Evolutionary conservation across 2,888 invertebrate species (phyloP).

Genomic region (Galeruca laticollis): DNA sequence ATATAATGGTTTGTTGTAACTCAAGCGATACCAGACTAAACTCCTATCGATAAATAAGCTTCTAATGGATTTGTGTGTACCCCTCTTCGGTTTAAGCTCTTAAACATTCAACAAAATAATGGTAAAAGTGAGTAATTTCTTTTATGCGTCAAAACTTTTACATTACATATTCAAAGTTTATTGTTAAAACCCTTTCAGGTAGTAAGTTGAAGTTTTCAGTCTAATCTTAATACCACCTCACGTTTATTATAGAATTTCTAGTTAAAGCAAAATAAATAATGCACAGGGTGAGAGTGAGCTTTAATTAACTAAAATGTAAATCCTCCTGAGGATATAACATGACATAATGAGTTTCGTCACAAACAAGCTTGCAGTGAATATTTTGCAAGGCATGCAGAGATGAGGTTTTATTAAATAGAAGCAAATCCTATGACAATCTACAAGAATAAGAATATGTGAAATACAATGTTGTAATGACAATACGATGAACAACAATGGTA

Average conservation of each 20-base stretch:
- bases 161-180: too few relatives aligned
- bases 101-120: too few relatives aligned
- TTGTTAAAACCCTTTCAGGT: too few relatives aligned
- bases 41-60: too few relatives aligned
- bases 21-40: too few relatives aligned
- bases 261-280: not conserved
- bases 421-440: not conserved
- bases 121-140: too few relatives aligned
- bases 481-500: too few relatives aligned
- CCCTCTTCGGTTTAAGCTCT: too few relatives aligned
- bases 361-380: not conserved
- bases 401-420: not conserved
- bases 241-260: not conserved
- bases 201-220: not conserved
- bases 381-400: not conserved
- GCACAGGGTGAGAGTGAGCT: not conserved
- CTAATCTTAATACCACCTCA: not conserved
- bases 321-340: not conserved
- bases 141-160: too few relatives aligned
- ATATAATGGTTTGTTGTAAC: too few relatives aligned
- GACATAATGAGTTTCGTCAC: slow-evolving; percentile 3
- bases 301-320: slow-evolving; percentile 5
- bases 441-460: not conserved
- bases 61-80: too few relatives aligned
- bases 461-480: too few relatives aligned